Evolutionary conservation across 1,140 invertebrate species (phyloP), one percentile per base, ranked within the genome.

Genomic region (Procambarus clarkii): DNA sequence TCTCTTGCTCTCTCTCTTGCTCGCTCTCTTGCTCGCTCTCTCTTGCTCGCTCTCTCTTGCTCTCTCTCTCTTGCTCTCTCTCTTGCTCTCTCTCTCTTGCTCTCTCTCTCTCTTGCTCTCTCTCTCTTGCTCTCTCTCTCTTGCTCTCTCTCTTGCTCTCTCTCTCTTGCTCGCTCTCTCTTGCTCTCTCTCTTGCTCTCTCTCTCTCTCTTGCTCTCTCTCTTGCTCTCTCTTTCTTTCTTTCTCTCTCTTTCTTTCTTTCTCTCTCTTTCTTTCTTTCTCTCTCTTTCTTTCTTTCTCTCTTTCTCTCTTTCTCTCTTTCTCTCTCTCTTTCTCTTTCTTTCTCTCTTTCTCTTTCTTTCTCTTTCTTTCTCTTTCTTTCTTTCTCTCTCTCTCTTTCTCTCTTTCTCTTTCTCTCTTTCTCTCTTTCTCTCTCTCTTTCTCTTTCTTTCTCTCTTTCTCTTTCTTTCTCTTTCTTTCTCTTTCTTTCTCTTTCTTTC

Each of bases 361-460:
- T 81, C 58, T n/a, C n/a, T 81, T 45, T 81, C 21, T 81, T 7
- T 81, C 79, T 81, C 48, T 81, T 21, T 58, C 79, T 48, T 15
- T 58, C 21, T 81, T 34, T 34, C 15, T 34, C 24, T 46, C 15
- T 77, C 45, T 18, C 24, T 34, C 76, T 44, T n/a, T 9, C 45
- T 18, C 24, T 9, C 15, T 46, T 24, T 11, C 24, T 34, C 9
- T 81, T 4, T 81, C 18, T n/a, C 48, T 81, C 48, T 15, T 48
- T 54, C 48, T 58, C 21, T 58, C 34, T 15, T 13, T 58, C 48
- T 58, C 24, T 13, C 50, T n/a, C 21, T 8, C 79, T 21, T 13
- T 54, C 15, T 54, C 79, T 81, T 45, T n/a, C 34, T 54, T 45
- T 81, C 79, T n/a, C 15, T 64, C 18, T 24, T 45, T n/a, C 79